Conservation (phyloP, 2,113 vertebrate species). For the Eretmochelys imbricata region DNA sequence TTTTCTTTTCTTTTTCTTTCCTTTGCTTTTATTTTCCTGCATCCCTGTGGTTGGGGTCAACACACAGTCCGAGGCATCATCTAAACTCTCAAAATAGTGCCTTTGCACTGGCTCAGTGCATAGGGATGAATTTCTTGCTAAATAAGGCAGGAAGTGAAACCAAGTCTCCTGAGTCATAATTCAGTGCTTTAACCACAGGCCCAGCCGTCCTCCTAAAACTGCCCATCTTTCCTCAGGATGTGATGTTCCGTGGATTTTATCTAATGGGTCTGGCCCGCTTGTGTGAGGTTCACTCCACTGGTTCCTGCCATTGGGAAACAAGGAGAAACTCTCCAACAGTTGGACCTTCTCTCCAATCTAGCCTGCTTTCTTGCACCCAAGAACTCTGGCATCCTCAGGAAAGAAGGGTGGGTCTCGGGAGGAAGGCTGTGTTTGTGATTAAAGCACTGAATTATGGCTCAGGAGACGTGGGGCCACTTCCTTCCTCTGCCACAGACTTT, state of each 20-base stretch:
- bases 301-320: background rate
- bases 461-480: rapidly evolving
- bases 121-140: background rate
- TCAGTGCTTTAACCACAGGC: background rate
- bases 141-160: background rate
- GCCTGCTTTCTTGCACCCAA: rapidly evolving
- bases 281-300: background rate
- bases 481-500: background rate
- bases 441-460: background rate
- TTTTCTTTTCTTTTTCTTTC: background rate
- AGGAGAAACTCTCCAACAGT: background rate
- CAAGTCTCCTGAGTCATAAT: background rate
- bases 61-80: background rate
- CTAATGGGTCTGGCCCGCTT: background rate
- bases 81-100: background rate
- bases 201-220: background rate
- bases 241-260: background rate
- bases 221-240: background rate
- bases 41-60: background rate
- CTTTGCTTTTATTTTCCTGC: background rate
- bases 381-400: background rate
- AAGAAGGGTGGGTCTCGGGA: background rate
- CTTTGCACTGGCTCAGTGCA: background rate
- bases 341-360: background rate
- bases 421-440: background rate